phyloP scores from a whole-genome alignment of 2,113 vertebrate genomes.

The Stegostoma tigrinum region DNA sequence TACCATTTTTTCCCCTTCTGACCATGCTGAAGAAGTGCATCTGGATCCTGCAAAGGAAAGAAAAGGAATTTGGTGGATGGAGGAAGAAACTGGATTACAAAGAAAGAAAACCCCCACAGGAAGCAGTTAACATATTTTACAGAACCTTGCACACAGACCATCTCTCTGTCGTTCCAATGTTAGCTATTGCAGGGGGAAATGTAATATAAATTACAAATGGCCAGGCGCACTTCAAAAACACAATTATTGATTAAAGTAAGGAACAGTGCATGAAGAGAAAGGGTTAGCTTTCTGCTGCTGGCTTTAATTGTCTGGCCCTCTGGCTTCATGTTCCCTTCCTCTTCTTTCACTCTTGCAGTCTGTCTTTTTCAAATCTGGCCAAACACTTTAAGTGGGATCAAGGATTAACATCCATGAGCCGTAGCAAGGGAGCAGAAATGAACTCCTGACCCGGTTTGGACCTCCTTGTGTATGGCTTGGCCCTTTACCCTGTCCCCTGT shows the following conservation, averaged over 20 bases:
- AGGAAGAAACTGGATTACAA: neutral
- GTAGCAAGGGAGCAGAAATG: neutral
- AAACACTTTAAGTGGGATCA: neutral
- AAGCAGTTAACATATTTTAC: neutral
- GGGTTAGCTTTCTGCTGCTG: neutral
- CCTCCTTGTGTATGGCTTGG: neutral
- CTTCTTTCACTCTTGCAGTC: neutral
- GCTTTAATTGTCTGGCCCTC: neutral
- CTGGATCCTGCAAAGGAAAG: neutral
- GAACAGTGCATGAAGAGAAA: neutral
- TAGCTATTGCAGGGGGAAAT: neutral
- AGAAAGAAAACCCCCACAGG: neutral
- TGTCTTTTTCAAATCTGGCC: neutral
- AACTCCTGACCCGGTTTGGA: constrained; percentile 11
- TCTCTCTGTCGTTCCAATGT: neutral
- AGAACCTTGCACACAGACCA: neutral
- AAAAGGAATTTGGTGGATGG: neutral
- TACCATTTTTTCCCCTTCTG: neutral
- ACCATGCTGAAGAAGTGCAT: neutral
- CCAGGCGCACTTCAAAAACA: neutral
- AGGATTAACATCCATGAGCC: neutral
- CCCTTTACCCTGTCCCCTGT: neutral
- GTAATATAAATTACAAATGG: neutral
- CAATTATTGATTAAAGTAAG: neutral
- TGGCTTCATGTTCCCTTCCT: neutral